Conservation (phyloP, 2,113 vertebrate genomes). For the Paradisaea rubra region DNA sequence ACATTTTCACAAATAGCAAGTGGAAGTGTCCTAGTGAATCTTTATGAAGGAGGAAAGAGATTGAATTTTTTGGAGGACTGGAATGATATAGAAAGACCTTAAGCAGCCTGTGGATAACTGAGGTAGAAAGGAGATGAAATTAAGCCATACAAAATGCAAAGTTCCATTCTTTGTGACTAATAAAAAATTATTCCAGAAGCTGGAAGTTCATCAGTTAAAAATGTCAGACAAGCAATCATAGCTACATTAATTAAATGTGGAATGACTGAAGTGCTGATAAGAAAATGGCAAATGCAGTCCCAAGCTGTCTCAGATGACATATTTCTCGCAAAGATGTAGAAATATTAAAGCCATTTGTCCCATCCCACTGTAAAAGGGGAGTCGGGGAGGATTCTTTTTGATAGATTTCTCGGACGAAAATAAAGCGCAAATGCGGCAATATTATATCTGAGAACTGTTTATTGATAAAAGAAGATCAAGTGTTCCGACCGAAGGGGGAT, state of each 20-base stretch:
- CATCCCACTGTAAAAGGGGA: background rate
- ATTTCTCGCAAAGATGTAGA: background rate
- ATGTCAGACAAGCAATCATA: background rate
- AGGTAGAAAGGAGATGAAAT: background rate
- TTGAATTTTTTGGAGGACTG: background rate
- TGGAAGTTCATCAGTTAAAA: background rate
- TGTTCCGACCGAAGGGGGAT: background rate
- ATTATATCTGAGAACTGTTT: background rate
- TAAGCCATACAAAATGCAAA: background rate
- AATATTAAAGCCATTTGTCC: background rate
- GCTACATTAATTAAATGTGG: background rate
- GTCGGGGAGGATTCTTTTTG: background rate
- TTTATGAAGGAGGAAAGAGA: background rate
- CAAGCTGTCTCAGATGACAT: background rate
- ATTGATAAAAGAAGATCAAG: background rate
- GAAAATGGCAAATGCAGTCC: background rate
- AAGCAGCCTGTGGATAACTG: background rate
- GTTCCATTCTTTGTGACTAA: background rate
- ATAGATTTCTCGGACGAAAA: background rate
- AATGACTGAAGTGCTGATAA: background rate
- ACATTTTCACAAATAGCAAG: background rate
- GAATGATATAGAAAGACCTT: background rate
- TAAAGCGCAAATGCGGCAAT: fast-evolving
- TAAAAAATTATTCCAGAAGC: background rate
- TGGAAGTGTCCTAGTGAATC: background rate